phyloP scores from a whole-genome alignment of 2,888 invertebrate genomes.

The Agonopterix alstromeriana region DNA sequence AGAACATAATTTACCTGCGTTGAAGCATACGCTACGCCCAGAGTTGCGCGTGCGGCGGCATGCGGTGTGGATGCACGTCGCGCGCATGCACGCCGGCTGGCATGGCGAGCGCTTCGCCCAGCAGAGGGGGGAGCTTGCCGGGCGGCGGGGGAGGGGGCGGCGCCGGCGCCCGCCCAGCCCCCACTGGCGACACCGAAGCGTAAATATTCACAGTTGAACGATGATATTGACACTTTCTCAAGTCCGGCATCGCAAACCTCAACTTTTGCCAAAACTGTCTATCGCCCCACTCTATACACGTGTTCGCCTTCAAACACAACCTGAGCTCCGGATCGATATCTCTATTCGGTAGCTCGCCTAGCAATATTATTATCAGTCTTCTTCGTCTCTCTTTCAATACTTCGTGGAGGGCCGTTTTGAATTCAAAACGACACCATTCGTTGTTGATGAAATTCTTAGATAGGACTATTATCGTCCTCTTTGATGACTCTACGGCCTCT shows the following conservation, averaged over 20 bases:
- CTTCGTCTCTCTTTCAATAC: constrained; percentile 91
- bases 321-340: constrained; percentile 94
- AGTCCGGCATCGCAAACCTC: constrained; percentile 92
- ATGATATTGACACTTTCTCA: constrained; percentile 80
- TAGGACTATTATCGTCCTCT: constrained; percentile 91
- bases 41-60: constrained; percentile 82
- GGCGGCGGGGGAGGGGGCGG: constrained; percentile 79
- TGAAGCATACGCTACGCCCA: constrained; percentile 88
- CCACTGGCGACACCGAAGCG: constrained; percentile 78
- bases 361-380: constrained; percentile 91
- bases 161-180: constrained; percentile 76
- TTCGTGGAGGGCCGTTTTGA: constrained; percentile 94
- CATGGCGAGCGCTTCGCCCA: constrained; percentile 63
- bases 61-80: constrained; percentile 69
- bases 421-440: constrained; percentile 97
- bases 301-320: constrained; percentile 92
- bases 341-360: constrained; percentile 91
- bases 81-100: constrained; percentile 60
- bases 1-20: constrained; percentile 75
- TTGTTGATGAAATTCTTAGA: constrained; percentile 95
- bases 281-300: constrained; percentile 95
- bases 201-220: constrained; percentile 84
- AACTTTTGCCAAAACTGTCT: constrained; percentile 98
- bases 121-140: constrained; percentile 79
- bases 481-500: constrained; percentile 93